Evolutionary conservation across 2,797 vertebrate genomes (phyloP), one percentile per base, ranked within the genome.

Genomic region (Menidia menidia): DNA sequence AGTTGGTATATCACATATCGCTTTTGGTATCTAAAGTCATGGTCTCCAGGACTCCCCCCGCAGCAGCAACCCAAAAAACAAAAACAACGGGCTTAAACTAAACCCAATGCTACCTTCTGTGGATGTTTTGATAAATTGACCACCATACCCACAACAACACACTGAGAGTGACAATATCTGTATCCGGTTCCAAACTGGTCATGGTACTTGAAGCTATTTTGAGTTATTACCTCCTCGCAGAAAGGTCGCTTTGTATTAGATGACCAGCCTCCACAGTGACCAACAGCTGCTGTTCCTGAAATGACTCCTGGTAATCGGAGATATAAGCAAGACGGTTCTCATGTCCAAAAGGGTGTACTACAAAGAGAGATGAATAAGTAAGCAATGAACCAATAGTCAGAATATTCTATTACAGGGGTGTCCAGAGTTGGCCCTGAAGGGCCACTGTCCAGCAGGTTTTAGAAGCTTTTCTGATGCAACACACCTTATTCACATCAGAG

Each of bases 31-130:
- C 80, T 88, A n/a, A 95, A 92, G 6, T 85, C 93, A 0, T 85
- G 94, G 64, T 99, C 97, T 16, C 98, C 98, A 0, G 96, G 96
- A 69, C 95, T 97, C 0, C 97, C 97, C 74, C 95, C 93, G 52
- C 73, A 75, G 56, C 65, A 52, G 32, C 74, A 81, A 16, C 55
- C 59, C 0, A 89, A 81, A 55, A 81, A 83, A 30, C 76, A 82
- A 19, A 93, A 94, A 70, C 83, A 86, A 7, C 90, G 78, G 5
- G 62, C 86, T 19, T 94, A 56, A 86, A 32, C 16, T 50, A 35
- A 56, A 12, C 15, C 41, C 47, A 18, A 9, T 3, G 43, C 18
- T 7, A 14, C 54, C 16, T 42, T 25, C 14, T 15, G 31, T 32
- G 60, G 25, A 19, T 32, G n/a, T 51, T 30, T 25, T 35, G 25